Conservation (phyloP, 2,113 vertebrate species). For the Crotalus helleri region DNA sequence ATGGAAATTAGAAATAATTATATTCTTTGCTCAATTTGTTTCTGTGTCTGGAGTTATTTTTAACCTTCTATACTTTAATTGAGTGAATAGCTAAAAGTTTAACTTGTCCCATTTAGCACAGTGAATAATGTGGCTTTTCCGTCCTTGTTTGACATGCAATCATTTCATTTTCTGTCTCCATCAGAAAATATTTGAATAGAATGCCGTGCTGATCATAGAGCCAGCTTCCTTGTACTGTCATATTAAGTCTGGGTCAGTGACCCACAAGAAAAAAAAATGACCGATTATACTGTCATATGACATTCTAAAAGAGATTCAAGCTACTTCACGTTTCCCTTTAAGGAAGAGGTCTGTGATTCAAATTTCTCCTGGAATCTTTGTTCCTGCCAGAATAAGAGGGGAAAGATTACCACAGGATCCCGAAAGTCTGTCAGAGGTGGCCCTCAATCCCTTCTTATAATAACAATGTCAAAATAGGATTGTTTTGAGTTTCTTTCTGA, state of each 20-base stretch:
- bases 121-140: neutral
- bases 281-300: neutral
- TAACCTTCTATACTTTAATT: constrained; percentile 36
- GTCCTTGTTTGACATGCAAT: neutral
- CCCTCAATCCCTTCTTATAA: neutral
- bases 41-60: constrained; percentile 37
- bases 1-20: constrained; percentile 28
- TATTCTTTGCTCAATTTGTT: constrained; percentile 34
- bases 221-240: neutral
- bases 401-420: neutral
- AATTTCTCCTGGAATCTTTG: neutral
- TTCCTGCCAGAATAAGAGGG: neutral
- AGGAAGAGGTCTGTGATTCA: neutral
- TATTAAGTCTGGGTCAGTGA: neutral
- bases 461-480: neutral
- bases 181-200: neutral
- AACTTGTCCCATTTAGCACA: constrained; percentile 7
- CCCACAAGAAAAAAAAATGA: neutral
- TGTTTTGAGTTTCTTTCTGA: neutral
- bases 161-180: constrained; percentile 15
- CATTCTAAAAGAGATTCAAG: neutral
- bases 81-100: constrained; percentile 23
- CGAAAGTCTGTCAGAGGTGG: neutral
- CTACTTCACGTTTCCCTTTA: neutral
- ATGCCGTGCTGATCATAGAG: neutral